A percentile compares a stretch with the other conserved stretches of the same genome.
Conservation (phyloP, 2,113 vertebrate species). For the Otus sunia region DNA sequence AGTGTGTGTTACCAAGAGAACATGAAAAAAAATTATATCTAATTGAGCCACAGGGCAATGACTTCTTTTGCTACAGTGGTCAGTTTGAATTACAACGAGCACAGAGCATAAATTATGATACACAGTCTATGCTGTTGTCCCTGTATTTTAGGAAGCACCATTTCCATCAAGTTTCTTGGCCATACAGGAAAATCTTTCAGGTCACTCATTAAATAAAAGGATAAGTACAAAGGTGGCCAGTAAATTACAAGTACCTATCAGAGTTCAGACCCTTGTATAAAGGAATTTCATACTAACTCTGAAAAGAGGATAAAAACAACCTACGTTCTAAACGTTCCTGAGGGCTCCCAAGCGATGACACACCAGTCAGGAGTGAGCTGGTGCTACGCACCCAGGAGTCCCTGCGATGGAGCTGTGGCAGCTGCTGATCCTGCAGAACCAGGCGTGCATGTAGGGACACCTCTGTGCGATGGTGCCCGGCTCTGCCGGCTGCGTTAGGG, state of each 20-base stretch:
- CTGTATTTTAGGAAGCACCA: background rate
- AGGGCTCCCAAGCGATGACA: background rate
- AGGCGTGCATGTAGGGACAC: fast-evolving
- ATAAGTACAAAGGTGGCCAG: background rate
- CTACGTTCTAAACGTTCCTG: background rate
- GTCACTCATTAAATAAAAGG: background rate
- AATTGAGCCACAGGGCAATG: background rate
- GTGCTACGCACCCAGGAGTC: fast-evolving
- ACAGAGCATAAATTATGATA: background rate
- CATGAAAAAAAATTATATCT: background rate
- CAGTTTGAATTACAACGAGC: background rate
- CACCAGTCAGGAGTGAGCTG: background rate
- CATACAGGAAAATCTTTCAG: background rate
- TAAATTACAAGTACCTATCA: background rate
- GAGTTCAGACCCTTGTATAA: background rate
- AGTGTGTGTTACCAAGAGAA: background rate
- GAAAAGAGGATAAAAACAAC: background rate
- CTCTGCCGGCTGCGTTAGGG: background rate
- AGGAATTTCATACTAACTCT: background rate
- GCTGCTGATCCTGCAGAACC: background rate
- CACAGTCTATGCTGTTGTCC: background rate
- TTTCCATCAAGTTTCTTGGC: background rate
- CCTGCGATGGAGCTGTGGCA: background rate
- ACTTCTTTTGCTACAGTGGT: background rate
- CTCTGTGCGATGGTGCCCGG: background rate